phyloP scores from a whole-genome alignment of 1,140 invertebrate genomes.

The Dreissena polymorpha region DNA sequence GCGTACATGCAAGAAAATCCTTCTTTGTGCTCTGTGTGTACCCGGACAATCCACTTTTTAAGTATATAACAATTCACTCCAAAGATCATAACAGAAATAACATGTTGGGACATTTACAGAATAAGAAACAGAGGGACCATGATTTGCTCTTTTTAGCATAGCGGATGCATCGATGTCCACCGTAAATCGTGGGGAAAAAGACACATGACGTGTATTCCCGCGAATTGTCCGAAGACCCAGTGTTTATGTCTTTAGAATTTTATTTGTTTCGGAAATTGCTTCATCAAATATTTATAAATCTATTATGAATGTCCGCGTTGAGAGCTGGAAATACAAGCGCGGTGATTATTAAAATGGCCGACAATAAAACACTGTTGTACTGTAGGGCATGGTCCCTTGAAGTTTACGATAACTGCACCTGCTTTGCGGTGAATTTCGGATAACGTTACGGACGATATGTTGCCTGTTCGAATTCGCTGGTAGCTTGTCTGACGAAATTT shows the following conservation, averaged over 20 bases:
- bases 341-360: conserved; percentile 18
- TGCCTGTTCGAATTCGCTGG: no score
- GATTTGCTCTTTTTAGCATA: no score
- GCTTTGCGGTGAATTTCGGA: neutral
- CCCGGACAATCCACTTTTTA: no score
- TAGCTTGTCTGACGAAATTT: no score
- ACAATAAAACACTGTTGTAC: conserved; percentile 36
- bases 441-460: no score
- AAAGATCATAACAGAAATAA: no score
- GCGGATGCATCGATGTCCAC: neutral
- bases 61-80: no score
- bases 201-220: neutral
- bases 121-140: no score
- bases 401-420: conserved; percentile 40
- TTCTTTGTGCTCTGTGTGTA: no score
- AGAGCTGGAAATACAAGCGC: conserved; percentile 8
- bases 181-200: neutral
- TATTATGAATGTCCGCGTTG: conserved; percentile 28
- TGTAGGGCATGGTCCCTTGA: conserved; percentile 11
- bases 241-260: conserved; percentile 4
- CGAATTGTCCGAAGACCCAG: neutral
- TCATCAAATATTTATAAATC: conserved; percentile 56
- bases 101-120: no score
- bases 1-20: no score
- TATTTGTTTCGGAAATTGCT: conserved; percentile 39